Conservation (phyloP, 2,888 invertebrate species). For the Leucophenga montana region DNA sequence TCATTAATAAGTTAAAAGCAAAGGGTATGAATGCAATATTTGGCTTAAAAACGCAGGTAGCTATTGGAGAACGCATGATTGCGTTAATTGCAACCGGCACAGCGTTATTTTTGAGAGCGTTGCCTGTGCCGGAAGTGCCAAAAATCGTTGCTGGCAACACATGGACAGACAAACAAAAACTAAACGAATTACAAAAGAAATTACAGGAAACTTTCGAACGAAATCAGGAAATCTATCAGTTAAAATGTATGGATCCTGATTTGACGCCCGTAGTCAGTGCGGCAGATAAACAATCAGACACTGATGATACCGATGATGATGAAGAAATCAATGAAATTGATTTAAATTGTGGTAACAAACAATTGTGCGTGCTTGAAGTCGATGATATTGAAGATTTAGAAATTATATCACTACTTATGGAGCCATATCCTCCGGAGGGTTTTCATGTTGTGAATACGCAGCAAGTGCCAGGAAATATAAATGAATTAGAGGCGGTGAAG, state of each 20-base stretch:
- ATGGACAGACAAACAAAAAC: conserved; percentile 78
- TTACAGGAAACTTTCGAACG: conserved; percentile 81
- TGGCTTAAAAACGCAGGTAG: conserved; percentile 85
- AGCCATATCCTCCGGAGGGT: conserved; percentile 82
- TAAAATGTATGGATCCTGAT: conserved; percentile 74
- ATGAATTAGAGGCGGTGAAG: conserved; percentile 78
- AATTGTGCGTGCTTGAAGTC: conserved; percentile 86
- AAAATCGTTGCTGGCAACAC: conserved; percentile 80
- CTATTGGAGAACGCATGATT: conserved; percentile 90
- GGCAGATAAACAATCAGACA: conserved; percentile 73
- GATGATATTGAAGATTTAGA: conserved; percentile 89
- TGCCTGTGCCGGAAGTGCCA: conserved; percentile 85
- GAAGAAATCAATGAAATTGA: conserved; percentile 80
- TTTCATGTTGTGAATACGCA: conserved; percentile 87
- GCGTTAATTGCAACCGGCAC: conserved; percentile 92
- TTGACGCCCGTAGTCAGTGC: conserved; percentile 38
- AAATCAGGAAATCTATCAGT: conserved; percentile 82
- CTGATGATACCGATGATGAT: conserved; percentile 82
- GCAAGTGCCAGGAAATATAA: conserved; percentile 80
- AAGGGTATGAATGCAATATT: conserved; percentile 97
- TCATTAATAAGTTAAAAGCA: conserved; percentile 91
- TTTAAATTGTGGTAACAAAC: conserved; percentile 82
- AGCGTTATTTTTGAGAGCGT: conserved; percentile 83
- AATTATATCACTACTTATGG: conserved; percentile 82
- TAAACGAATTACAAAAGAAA: conserved; percentile 80